These are phyloP conservation scores for Hofmannophila pseudospretella DNA, from an alignment of 2,888 invertebrate species.

Conservation along the genomic window DNA sequence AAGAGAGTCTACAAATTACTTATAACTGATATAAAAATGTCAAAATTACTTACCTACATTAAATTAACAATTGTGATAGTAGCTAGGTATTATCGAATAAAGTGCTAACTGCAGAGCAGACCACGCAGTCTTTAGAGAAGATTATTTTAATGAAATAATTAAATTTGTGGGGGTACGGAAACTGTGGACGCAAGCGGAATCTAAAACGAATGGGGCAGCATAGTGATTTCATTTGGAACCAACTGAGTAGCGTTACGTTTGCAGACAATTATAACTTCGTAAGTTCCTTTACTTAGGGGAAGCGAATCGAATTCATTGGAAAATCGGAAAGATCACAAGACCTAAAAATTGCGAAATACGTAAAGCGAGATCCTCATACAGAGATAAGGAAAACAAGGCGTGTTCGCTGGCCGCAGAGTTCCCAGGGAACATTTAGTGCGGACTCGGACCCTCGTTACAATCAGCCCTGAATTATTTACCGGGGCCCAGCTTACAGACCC, in stretches of 20 bases:
- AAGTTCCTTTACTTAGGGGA: no score
- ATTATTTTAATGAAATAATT: constrained; percentile 69
- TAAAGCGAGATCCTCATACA: constrained; percentile 36
- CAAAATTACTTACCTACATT: not conserved
- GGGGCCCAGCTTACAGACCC: constrained; percentile 53
- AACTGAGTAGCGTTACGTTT: not conserved
- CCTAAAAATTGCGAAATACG: constrained; percentile 20
- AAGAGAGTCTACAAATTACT: no score
- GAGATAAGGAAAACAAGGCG: constrained; percentile 52
- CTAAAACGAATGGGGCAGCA: constrained; percentile 35
- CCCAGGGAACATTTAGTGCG: constrained; percentile 60
- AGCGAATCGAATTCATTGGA: not conserved
- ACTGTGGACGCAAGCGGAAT: constrained; percentile 54
- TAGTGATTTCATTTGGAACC: constrained; percentile 48
- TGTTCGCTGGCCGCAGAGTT: constrained; percentile 51
- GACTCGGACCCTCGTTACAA: constrained; percentile 67
- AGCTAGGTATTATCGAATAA: constrained; percentile 33
- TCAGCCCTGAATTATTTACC: constrained; percentile 71
- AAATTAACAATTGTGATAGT: not conserved
- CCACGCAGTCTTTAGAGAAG: constrained; percentile 45
- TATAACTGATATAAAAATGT: not conserved
- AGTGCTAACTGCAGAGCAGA: constrained; percentile 43
- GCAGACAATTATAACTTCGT: no score
- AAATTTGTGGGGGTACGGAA: constrained; percentile 54
- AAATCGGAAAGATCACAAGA: not conserved